A percentile compares a stretch with the other conserved stretches of the same genome.
phyloP scores from a whole-genome alignment of 2,113 vertebrate species.

The Microtus ochrogaster region DNA sequence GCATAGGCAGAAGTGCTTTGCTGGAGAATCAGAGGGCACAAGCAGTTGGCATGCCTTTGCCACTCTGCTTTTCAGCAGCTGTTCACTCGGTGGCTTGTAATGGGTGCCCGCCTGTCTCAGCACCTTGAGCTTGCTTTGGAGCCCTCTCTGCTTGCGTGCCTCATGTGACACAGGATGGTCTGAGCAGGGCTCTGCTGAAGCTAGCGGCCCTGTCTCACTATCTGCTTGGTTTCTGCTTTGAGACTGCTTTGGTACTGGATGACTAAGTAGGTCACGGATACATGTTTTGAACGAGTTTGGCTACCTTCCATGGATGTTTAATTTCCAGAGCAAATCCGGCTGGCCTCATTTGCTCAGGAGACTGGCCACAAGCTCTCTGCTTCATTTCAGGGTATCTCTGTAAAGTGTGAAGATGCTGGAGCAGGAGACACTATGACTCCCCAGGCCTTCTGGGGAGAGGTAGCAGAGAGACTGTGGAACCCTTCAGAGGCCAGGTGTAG shows the following conservation, averaged over 20 bases:
- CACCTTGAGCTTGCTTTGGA: background rate
- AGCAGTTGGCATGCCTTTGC: background rate
- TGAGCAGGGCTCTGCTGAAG: background rate
- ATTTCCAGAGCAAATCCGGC: conserved; percentile 67
- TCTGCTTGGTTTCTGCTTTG: background rate
- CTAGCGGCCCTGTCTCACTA: background rate
- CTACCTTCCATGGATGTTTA: conserved; percentile 29
- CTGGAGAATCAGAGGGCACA: background rate
- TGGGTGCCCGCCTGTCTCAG: background rate
- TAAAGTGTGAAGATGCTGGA: conserved; percentile 32
- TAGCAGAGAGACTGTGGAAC: background rate
- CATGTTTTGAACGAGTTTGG: conserved; percentile 64
- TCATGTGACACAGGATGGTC: background rate
- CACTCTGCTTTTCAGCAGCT: background rate
- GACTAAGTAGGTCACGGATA: conserved; percentile 67
- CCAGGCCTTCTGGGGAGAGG: background rate
- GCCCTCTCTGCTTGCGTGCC: background rate
- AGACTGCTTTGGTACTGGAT: background rate
- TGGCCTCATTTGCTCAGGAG: conserved; percentile 46
- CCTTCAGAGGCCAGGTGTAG: background rate
- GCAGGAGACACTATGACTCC: background rate
- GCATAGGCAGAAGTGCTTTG: background rate
- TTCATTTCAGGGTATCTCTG: conserved; percentile 34
- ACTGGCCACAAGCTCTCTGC: background rate
- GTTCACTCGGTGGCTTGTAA: background rate